phyloP scores from a whole-genome alignment of 1,140 invertebrate species.

The Drosophila willistoni region DNA sequence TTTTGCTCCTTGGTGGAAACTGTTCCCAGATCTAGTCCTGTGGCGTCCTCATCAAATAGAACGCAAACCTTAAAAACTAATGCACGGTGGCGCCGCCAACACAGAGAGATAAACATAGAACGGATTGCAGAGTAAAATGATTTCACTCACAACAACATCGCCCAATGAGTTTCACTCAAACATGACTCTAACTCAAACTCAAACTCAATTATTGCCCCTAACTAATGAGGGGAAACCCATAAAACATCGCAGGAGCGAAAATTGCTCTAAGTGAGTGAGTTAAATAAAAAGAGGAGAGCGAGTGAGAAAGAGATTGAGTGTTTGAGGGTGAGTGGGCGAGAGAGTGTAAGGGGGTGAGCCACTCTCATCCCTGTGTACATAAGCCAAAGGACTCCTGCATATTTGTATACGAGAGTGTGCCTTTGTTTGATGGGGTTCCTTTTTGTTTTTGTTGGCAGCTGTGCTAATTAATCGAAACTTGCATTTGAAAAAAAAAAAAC shows the following conservation, averaged over 20 bases:
- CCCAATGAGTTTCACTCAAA: conserved; percentile 34
- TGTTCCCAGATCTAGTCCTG: conserved; percentile 34
- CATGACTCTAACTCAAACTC: not conserved
- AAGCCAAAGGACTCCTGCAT: conserved; percentile 1
- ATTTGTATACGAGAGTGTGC: conserved; percentile 1
- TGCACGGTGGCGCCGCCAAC: not conserved
- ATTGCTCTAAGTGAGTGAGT: not conserved
- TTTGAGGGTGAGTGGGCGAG: too few species aligned
- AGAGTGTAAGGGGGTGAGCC: not conserved
- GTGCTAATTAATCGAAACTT: conserved; percentile 70
- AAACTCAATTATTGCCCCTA: conserved; percentile 18
- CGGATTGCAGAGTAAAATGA: not conserved
- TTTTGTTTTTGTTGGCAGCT: conserved; percentile 33
- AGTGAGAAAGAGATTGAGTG: too few species aligned
- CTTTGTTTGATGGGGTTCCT: not conserved
- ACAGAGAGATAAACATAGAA: conserved; percentile 28
- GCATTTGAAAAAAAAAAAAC: conserved; percentile 44
- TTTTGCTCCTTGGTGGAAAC: conserved; percentile 5
- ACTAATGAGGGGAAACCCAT: not conserved
- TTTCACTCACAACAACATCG: conserved; percentile 24
- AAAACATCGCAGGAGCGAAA: conserved; percentile 19
- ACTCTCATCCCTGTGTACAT: not conserved
- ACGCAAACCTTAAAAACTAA: conserved; percentile 10
- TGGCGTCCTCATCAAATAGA: not conserved
- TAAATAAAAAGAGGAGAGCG: not conserved